Evolutionary conservation across 2,113 vertebrate species (phyloP).

Genomic region (Sminthopsis crassicaudata): DNA sequence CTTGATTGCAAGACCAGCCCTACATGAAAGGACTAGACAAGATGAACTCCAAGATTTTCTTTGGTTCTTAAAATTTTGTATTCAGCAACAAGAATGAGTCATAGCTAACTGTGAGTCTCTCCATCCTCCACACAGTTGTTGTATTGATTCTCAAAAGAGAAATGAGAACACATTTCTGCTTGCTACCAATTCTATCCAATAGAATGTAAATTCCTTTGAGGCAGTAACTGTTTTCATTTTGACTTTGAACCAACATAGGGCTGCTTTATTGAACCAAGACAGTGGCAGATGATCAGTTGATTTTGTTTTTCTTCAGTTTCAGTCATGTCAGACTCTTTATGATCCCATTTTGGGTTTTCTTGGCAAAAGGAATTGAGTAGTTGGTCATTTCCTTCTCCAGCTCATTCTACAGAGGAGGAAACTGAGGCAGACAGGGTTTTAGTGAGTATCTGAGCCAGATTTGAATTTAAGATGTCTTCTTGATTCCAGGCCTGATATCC

Average conservation of each 20-base stretch:
- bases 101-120: neutral
- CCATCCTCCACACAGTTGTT: neutral
- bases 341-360: too few relatives aligned
- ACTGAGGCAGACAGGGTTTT: too few relatives aligned
- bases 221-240: neutral
- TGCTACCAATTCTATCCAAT: neutral
- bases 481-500: too few relatives aligned
- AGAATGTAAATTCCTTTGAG: neutral
- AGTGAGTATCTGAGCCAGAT: too few relatives aligned
- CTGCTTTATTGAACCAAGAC: neutral
- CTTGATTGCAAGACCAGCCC: neutral
- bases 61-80: neutral
- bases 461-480: too few relatives aligned
- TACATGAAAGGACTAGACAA: neutral
- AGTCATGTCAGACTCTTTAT: neutral
- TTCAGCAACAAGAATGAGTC: neutral
- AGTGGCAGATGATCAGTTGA: neutral
- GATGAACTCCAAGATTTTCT: neutral
- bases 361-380: too few relatives aligned
- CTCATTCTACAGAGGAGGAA: too few relatives aligned
- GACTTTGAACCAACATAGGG: neutral
- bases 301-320: neutral
- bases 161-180: neutral
- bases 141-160: neutral
- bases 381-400: too few relatives aligned